Evolutionary conservation across 1,140 invertebrate genomes (phyloP).

Genomic region (Archivesica marissinica): DNA sequence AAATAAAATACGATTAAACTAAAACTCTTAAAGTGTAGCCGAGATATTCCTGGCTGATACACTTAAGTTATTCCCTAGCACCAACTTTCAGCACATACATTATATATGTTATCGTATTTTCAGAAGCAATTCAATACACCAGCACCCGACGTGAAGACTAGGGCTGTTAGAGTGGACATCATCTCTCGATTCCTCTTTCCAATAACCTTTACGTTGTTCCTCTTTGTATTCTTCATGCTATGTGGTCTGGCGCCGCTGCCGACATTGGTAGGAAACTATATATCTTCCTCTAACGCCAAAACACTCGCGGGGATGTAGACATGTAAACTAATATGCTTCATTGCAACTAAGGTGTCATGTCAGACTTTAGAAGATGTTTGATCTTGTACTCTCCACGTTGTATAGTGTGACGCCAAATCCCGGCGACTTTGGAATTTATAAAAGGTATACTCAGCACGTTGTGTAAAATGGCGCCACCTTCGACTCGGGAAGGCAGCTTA

Average conservation of each 20-base stretch:
- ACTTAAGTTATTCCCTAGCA: neutral
- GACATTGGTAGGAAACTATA: neutral
- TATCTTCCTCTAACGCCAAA: no score
- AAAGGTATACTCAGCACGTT: no score
- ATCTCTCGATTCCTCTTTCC: neutral
- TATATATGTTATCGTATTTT: neutral
- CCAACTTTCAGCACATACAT: neutral
- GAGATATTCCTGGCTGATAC: neutral
- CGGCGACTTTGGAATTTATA: no score
- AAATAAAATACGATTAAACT: neutral
- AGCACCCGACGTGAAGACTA: neutral
- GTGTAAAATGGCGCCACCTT: no score
- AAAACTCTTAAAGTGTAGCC: neutral
- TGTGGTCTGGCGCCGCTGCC: neutral
- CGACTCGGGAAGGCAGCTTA: no score
- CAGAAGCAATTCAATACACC: neutral
- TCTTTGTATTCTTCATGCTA: neutral
- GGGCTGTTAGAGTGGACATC: neutral
- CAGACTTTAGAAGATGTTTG: no score
- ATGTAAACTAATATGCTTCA: no score
- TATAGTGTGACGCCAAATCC: no score
- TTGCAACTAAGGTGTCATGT: no score
- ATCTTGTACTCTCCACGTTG: no score
- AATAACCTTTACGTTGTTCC: neutral
- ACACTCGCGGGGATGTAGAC: no score